phyloP scores from a whole-genome alignment of 2,888 invertebrate genomes.

The Gisinianus flammeolus region DNA sequence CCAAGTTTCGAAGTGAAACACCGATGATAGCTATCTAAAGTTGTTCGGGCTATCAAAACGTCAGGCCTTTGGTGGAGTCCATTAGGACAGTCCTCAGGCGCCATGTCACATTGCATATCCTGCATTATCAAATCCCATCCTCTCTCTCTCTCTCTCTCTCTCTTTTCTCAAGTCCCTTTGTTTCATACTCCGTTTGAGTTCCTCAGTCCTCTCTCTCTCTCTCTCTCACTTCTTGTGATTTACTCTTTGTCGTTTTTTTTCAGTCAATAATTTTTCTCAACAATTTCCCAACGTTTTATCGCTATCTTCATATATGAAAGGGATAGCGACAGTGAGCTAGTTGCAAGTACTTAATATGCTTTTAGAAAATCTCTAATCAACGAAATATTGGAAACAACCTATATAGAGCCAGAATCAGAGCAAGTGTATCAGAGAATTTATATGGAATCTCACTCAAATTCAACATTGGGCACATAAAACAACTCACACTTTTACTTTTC shows the following conservation, averaged over 20 bases:
- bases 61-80: conserved; percentile 46
- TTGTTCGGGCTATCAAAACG: conserved; percentile 45
- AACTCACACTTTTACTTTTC: too few relatives aligned
- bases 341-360: too few relatives aligned
- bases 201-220: neutral
- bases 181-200: neutral
- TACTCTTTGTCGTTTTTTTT: neutral
- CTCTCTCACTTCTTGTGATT: neutral
- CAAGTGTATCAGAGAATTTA: too few relatives aligned
- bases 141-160: neutral
- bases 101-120: conserved; percentile 19
- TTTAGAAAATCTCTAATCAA: too few relatives aligned
- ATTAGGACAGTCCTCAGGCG: conserved; percentile 37
- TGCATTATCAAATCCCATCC: neutral
- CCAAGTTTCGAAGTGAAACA: conserved; percentile 43
- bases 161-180: neutral
- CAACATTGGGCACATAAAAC: too few relatives aligned
- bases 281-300: neutral
- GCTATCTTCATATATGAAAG: neutral
- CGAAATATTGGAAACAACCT: too few relatives aligned
- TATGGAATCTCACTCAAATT: too few relatives aligned
- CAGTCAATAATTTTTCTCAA: neutral
- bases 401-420: too few relatives aligned
- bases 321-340: too few relatives aligned
- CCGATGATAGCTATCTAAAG: conserved; percentile 46